These are phyloP conservation scores for Drymonia ruficornis DNA, from an alignment of 2,888 invertebrate species.

Conservation along the genomic window DNA sequence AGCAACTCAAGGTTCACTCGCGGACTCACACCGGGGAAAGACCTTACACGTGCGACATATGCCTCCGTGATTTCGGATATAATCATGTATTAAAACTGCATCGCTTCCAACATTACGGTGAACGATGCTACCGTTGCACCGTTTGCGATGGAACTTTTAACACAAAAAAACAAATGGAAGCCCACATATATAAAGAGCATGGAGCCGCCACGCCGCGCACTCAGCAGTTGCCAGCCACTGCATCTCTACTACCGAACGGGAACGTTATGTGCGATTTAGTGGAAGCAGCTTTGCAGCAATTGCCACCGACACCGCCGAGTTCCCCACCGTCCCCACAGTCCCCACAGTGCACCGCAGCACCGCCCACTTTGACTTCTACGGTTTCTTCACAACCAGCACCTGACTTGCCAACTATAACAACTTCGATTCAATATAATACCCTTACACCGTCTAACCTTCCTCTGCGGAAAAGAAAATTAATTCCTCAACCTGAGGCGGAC, in stretches of 20 bases:
- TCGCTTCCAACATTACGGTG: slow-evolving; percentile 95
- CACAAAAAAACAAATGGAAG: slow-evolving; percentile 95
- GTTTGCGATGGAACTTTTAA: slow-evolving; percentile 96
- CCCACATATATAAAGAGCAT: slow-evolving; percentile 88
- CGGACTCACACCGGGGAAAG: slow-evolving; percentile 96
- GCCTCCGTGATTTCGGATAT: slow-evolving; percentile 95
- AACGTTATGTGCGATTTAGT: slow-evolving; percentile 76
- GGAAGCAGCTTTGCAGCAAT: slow-evolving; percentile 76
- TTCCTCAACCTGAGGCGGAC: slow-evolving; percentile 86
- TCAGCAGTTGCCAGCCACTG: slow-evolving; percentile 58
- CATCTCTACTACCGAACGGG: slow-evolving; percentile 59
- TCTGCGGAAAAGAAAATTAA: slow-evolving; percentile 91
- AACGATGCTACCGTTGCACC: slow-evolving; percentile 96
- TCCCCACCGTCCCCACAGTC: slow-evolving; percentile 81
- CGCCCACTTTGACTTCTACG: slow-evolving; percentile 52
- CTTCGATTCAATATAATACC: slow-evolving; percentile 55
- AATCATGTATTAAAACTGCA: slow-evolving; percentile 96
- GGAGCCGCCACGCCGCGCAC: slow-evolving; percentile 80
- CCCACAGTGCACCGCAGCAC: slow-evolving; percentile 67
- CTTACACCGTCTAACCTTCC: slow-evolving; percentile 86
- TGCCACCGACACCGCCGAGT: slow-evolving; percentile 85
- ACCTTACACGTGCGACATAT: slow-evolving; percentile 96
- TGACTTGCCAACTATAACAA: slow-evolving; percentile 68
- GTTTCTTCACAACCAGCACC: slow-evolving; percentile 59
- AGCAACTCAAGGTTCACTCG: slow-evolving; percentile 95